Evolutionary conservation across 2,888 invertebrate species (phyloP).

Genomic region (Branchellion lobata): DNA sequence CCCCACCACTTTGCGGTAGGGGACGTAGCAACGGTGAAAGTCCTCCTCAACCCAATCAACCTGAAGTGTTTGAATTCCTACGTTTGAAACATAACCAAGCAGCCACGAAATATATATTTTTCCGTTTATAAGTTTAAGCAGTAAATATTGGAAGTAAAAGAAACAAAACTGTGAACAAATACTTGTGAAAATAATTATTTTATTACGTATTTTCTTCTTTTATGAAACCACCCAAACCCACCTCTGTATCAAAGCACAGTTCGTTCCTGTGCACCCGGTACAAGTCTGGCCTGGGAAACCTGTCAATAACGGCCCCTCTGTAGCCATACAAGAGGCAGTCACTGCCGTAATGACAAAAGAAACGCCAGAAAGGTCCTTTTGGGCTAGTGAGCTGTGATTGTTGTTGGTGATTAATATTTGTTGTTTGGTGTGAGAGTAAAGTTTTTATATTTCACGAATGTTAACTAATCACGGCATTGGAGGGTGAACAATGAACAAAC

Average conservation of each 20-base stretch:
- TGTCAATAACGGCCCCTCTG: conserved; percentile 50
- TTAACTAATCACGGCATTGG: too few relatives aligned
- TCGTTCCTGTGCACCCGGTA: background rate
- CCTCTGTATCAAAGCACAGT: background rate
- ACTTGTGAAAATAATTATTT: too few relatives aligned
- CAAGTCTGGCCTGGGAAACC: conserved; percentile 1
- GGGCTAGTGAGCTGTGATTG: background rate
- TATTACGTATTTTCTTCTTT: too few relatives aligned
- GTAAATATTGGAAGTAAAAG: too few relatives aligned
- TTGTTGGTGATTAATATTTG: too few relatives aligned
- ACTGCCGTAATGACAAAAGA: background rate
- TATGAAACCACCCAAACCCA: too few relatives aligned
- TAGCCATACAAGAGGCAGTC: conserved; percentile 50
- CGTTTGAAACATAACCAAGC: background rate
- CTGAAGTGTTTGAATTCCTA: background rate
- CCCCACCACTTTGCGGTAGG: conserved; percentile 7
- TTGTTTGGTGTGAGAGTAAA: too few relatives aligned
- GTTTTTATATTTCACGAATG: too few relatives aligned
- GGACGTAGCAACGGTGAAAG: conserved; percentile 23
- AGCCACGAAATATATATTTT: background rate
- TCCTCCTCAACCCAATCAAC: conserved; percentile 11
- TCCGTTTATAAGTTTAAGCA: too few relatives aligned
- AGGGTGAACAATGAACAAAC: conserved; percentile 5
- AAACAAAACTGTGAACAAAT: too few relatives aligned
- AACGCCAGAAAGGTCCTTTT: background rate